Evolutionary conservation across 2,888 invertebrate genomes (phyloP).

Genomic region (Chamaedrilus cognettii): DNA sequence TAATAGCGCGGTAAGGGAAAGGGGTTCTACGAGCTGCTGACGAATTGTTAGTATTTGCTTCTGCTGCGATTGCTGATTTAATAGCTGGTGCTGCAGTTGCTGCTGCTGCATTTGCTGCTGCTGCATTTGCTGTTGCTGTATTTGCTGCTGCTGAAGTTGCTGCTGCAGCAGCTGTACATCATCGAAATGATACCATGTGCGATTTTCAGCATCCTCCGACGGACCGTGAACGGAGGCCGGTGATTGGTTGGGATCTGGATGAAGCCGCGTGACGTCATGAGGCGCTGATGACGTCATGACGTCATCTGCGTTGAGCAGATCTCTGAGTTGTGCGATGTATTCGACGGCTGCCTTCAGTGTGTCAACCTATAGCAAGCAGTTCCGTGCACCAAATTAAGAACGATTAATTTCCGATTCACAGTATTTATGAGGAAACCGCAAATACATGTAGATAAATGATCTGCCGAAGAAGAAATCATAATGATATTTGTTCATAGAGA

Average conservation of each 20-base stretch:
- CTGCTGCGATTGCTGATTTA: neutral
- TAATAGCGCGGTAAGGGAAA: neutral
- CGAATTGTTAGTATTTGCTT: neutral
- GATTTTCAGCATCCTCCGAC: neutral
- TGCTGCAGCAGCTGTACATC: neutral
- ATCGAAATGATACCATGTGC: neutral
- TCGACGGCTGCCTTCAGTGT: constrained; percentile 54
- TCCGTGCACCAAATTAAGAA: too few species aligned
- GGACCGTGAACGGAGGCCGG: neutral
- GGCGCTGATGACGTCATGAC: neutral
- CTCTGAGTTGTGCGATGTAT: constrained; percentile 50
- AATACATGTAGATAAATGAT: too few species aligned
- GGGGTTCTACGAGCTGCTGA: neutral
- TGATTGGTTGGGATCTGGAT: too few species aligned
- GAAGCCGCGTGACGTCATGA: neutral
- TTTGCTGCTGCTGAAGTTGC: neutral
- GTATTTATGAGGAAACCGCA: too few species aligned
- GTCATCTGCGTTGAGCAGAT: neutral
- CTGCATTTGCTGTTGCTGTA: too few species aligned
- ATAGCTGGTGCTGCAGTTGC: neutral
- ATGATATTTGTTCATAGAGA: too few species aligned
- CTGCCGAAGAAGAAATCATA: too few species aligned
- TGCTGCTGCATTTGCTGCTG: neutral
- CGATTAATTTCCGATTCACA: too few species aligned
- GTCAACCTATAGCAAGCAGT: constrained; percentile 42